These are phyloP conservation scores for Rhynchonema sp. DNA, from an alignment of 2,888 invertebrate genomes.

Conservation along the genomic window DNA sequence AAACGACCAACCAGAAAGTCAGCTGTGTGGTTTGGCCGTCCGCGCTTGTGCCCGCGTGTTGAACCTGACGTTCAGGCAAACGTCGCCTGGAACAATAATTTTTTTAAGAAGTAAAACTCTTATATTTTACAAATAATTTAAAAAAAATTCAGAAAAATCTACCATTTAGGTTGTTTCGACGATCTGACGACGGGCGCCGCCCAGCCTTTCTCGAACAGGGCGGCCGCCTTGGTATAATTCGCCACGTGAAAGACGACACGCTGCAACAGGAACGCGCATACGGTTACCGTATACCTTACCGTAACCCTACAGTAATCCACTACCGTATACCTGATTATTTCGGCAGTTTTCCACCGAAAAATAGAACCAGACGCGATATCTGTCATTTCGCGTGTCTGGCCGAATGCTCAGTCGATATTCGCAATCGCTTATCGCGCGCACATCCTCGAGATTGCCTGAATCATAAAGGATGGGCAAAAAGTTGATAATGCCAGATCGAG, in stretches of 20 bases:
- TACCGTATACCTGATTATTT: slow-evolving; percentile 75
- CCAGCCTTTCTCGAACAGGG: slow-evolving; percentile 67
- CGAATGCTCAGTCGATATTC: slow-evolving; percentile 89
- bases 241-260: slow-evolving; percentile 88
- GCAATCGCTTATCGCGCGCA: slow-evolving; percentile 59
- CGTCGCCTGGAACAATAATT: slow-evolving; percentile 43
- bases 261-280: slow-evolving; percentile 44
- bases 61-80: slow-evolving; percentile 37
- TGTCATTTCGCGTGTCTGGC: slow-evolving; percentile 84
- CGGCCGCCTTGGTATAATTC: slow-evolving; percentile 77
- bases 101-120: neutral
- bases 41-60: neutral
- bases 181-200: slow-evolving; percentile 74
- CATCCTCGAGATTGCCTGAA: slow-evolving; percentile 65
- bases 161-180: slow-evolving; percentile 75
- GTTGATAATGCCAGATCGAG: no score
- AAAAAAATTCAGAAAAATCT: slow-evolving; percentile 23
- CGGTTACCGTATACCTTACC: no score
- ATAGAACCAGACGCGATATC: slow-evolving; percentile 86
- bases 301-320: no score
- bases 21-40: no score
- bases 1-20: no score
- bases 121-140: neutral
- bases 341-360: slow-evolving; percentile 90
- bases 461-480: no score